Percentiles rank a stretch among this genome's conserved stretches.
Evolutionary conservation across 2,113 vertebrate genomes (phyloP).

Genomic region (Macaca mulatta): DNA sequence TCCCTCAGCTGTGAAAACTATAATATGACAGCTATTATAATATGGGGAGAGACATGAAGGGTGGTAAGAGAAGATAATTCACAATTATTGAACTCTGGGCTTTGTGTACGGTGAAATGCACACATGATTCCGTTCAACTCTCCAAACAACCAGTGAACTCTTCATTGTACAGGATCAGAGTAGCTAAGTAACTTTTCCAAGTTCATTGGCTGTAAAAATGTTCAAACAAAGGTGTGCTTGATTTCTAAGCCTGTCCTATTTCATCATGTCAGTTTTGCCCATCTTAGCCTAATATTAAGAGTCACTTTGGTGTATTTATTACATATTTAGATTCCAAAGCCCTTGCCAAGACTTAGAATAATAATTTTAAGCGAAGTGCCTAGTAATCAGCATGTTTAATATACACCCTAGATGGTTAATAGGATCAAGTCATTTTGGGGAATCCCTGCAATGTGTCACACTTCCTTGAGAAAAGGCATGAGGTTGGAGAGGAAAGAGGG

Average conservation of each 20-base stretch:
- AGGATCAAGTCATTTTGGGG: neutral
- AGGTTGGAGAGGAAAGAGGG: neutral
- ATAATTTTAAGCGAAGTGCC: neutral
- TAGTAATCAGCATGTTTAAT: neutral
- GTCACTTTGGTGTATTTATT: neutral
- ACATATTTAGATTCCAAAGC: neutral
- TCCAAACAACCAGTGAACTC: neutral
- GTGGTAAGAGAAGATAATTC: neutral
- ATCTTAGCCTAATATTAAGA: neutral
- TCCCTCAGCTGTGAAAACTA: neutral
- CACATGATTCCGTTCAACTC: neutral
- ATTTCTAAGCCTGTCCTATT: neutral
- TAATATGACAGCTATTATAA: neutral
- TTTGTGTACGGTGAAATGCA: neutral
- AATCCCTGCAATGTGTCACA: neutral
- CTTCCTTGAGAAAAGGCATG: neutral
- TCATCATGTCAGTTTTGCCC: neutral
- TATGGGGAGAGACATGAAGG: neutral
- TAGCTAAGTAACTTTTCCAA: neutral
- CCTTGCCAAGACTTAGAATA: neutral
- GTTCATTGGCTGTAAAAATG: neutral
- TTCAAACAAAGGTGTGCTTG: neutral
- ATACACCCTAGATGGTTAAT: neutral
- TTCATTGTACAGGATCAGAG: neutral
- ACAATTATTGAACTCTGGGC: neutral